Conservation (phyloP, 2,797 vertebrate genomes). For the Erpetoichthys calabaricus region DNA sequence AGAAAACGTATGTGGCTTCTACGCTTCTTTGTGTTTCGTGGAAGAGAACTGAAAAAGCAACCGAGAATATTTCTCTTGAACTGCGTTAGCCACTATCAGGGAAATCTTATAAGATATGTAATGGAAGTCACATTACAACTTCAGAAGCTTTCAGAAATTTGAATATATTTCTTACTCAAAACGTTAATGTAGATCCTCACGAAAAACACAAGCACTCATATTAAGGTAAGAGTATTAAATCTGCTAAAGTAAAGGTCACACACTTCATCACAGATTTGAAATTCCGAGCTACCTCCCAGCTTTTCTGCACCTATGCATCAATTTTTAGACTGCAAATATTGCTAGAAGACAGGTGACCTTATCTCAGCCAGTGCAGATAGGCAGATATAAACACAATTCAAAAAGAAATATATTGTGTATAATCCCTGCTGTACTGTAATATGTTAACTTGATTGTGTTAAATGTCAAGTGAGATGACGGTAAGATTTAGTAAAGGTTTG, state of each 20-base stretch:
- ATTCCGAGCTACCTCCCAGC: conserved; percentile 38
- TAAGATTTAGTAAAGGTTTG: conserved; percentile 2
- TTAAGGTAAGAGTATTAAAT: conserved; percentile 33
- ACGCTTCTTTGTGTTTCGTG: too few relatives aligned
- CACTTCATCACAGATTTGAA: conserved; percentile 27
- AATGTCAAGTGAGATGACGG: conserved; percentile 49
- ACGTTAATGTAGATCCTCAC: conserved; percentile 14
- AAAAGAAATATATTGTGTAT: conserved; percentile 49
- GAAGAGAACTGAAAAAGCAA: too few relatives aligned
- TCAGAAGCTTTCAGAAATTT: conserved; percentile 7
- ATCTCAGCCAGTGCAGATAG: conserved; percentile 43
- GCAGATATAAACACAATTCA: conserved; percentile 29
- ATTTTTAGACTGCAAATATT: conserved; percentile 54
- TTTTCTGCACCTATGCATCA: conserved; percentile 47
- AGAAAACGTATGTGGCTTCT: too few relatives aligned
- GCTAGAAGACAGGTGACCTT: conserved; percentile 64
- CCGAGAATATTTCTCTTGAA: too few relatives aligned
- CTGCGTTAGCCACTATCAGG: too few relatives aligned
- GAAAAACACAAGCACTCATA: conserved; percentile 26
- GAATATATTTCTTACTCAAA: conserved; percentile 10
- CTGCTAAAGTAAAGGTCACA: conserved; percentile 52
- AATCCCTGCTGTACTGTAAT: conserved; percentile 33
- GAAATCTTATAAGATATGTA: too few relatives aligned
- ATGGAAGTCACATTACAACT: too few relatives aligned
- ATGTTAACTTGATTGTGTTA: conserved; percentile 52